phyloP scores from a whole-genome alignment of 2,888 invertebrate species.

The Metopia argyrocephala region DNA sequence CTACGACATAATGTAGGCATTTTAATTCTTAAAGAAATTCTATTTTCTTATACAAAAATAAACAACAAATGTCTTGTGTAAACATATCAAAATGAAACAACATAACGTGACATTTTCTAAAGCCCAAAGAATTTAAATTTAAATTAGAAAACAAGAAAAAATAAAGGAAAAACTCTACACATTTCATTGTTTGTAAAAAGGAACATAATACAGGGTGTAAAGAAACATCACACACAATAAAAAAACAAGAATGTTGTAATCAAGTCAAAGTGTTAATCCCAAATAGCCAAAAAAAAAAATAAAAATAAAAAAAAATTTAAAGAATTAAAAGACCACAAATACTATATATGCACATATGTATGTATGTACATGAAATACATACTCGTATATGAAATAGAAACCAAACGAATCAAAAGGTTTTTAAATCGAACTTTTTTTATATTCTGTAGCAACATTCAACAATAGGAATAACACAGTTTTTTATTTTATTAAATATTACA shows the following conservation, averaged over 20 bases:
- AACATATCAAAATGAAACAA: constrained; percentile 33
- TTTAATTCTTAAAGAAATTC: constrained; percentile 4
- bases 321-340: constrained; percentile 43
- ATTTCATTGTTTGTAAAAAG: no score
- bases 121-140: constrained; percentile 55
- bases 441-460: not conserved
- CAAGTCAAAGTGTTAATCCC: constrained; percentile 52
- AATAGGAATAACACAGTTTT: not conserved
- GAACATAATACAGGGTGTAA: no score
- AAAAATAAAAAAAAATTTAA: constrained; percentile 13
- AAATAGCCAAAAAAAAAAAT: constrained; percentile 23
- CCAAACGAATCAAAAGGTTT: constrained; percentile 5
- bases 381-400: no score
- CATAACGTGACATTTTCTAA: constrained; percentile 54
- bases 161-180: no score
- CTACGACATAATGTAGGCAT: not conserved
- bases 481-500: constrained; percentile 1
- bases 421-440: constrained; percentile 16
- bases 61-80: not conserved
- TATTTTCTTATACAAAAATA: constrained; percentile 15
- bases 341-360: not conserved
- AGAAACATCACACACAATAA: not conserved
- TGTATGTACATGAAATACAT: no score
- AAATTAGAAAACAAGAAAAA: no score
- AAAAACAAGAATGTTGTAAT: constrained; percentile 11